These are phyloP conservation scores for Lampropteryx suffumata DNA, from an alignment of 2,888 invertebrate species.

Conservation along the genomic window DNA sequence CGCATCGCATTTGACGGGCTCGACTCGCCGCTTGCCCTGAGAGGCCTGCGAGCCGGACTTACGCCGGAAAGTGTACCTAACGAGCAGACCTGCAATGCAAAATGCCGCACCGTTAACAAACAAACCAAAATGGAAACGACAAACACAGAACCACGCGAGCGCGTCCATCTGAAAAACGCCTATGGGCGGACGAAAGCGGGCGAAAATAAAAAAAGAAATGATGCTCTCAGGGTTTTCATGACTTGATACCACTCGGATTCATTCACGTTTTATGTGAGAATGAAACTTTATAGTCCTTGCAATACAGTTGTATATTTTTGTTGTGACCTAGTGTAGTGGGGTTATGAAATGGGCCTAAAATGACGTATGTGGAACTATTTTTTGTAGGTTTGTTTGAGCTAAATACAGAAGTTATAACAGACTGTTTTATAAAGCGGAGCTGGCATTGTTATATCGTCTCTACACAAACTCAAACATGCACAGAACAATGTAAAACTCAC, in stretches of 20 bases:
- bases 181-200: slow-evolving; percentile 75
- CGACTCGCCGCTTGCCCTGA: slow-evolving; percentile 78
- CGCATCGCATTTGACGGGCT: slow-evolving; percentile 82
- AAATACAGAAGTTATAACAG: slow-evolving; percentile 58
- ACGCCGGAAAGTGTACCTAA: slow-evolving; percentile 84
- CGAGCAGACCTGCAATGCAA: slow-evolving; percentile 84
- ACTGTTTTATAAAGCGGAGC: slow-evolving; percentile 29
- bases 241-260: slow-evolving; percentile 67
- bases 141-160: slow-evolving; percentile 66
- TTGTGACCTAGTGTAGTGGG: slow-evolving; percentile 43
- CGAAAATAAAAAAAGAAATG: slow-evolving; percentile 66
- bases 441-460: slow-evolving; percentile 23
- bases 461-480: slow-evolving; percentile 18
- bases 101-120: slow-evolving; percentile 82
- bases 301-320: slow-evolving; percentile 47
- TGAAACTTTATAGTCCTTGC: slow-evolving; percentile 55
- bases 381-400: slow-evolving; percentile 55
- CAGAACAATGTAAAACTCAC: slow-evolving; percentile 72
- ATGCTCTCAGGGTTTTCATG: slow-evolving; percentile 68
- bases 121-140: slow-evolving; percentile 67
- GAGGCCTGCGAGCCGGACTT: slow-evolving; percentile 81
- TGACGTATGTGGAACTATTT: slow-evolving; percentile 46
- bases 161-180: slow-evolving; percentile 80
- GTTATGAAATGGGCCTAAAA: slow-evolving; percentile 47
- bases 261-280: slow-evolving; percentile 66